phyloP scores from a whole-genome alignment of 23 tunicate species.

The Ciona savignyi region DNA sequence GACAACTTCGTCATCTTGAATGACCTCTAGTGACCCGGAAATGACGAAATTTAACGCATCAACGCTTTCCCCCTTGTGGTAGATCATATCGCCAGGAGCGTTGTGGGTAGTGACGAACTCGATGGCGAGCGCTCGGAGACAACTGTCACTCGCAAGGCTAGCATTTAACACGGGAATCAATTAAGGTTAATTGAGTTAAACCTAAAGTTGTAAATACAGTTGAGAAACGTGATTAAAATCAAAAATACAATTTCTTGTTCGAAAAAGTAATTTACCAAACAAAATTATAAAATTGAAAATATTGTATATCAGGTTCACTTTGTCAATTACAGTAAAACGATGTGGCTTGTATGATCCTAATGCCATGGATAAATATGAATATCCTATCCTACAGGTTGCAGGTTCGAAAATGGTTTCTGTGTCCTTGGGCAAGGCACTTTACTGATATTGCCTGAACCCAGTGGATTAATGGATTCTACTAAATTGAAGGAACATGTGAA shows the following conservation, averaged over 20 bases:
- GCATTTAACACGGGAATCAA: too few relatives aligned
- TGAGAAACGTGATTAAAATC: neutral
- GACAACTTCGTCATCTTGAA: constrained; percentile 98
- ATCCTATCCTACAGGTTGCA: too few relatives aligned
- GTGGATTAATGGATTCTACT: too few relatives aligned
- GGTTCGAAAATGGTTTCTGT: too few relatives aligned
- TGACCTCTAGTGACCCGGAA: constrained; percentile 94
- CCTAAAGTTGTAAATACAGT: neutral
- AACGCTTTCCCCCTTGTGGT: constrained; percentile 96
- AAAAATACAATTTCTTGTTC: too few relatives aligned
- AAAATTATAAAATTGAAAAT: neutral
- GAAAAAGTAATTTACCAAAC: neutral
- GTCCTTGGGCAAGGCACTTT: too few relatives aligned
- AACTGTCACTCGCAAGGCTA: constrained; percentile 91
- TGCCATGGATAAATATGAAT: too few relatives aligned
- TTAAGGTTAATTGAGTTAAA: neutral
- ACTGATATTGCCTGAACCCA: too few relatives aligned
- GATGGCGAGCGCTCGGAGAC: constrained; percentile 86
- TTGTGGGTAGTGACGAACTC: constrained; percentile 91
- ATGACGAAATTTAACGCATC: constrained; percentile 79
- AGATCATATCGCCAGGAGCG: constrained; percentile 97
- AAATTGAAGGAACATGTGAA: too few relatives aligned
- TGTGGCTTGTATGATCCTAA: too few relatives aligned
- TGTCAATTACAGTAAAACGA: too few relatives aligned
- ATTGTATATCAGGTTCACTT: too few relatives aligned